Evolutionary conservation across 64 coral and sea anemone genomes (phyloP), one percentile per base, ranked within the genome.

Genomic region (Stichodactyla helianthus): DNA sequence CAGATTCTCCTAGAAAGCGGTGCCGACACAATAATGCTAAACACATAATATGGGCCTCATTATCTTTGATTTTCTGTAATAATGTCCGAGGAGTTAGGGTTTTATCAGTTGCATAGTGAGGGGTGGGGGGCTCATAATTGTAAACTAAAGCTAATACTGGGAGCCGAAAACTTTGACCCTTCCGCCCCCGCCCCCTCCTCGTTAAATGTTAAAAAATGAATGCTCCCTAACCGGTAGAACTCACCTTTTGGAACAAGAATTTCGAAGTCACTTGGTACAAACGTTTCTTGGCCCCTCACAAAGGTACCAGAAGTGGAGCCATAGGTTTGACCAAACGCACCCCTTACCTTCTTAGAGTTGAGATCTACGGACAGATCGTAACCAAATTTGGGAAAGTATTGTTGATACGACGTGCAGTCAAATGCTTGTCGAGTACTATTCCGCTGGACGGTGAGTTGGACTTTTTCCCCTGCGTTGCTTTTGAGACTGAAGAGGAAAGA

Each of bases 401-500:
- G 78, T 16, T 54, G 16, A 20, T 51, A 81, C 4, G 35, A 51
- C 11, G 51, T 4, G 78, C 78, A 81, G 20, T 12, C 5, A 15
- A 81, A 51, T 20, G 78, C 35, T 15, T 54, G 44, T 8, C 19
- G 14, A 2, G 15, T 0, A 20, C 5, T 4, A 12, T 51, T 15
- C 14, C 50, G 14, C 4, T 54, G 16, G 52, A 81, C 8, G 16
- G 78, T 0, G 17, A 81, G 52, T 9, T 12, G 15, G 16, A 51
- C n/a, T 19, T 81, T 54, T 52, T 14, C 15, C 0, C 78, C 78
- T 81, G 50, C 78, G 51, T 81, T 54, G 26, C 83, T 84, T 25
- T 84, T 84, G 56, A 84, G 59, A 15, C 83, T 84, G n/a, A 84
- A 84, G 44, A 84, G 83, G 15, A 84, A 84, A 18, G 83, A 22